Evolutionary conservation across 2,113 vertebrate species (phyloP).

Genomic region (Lethenteron reissneri): DNA sequence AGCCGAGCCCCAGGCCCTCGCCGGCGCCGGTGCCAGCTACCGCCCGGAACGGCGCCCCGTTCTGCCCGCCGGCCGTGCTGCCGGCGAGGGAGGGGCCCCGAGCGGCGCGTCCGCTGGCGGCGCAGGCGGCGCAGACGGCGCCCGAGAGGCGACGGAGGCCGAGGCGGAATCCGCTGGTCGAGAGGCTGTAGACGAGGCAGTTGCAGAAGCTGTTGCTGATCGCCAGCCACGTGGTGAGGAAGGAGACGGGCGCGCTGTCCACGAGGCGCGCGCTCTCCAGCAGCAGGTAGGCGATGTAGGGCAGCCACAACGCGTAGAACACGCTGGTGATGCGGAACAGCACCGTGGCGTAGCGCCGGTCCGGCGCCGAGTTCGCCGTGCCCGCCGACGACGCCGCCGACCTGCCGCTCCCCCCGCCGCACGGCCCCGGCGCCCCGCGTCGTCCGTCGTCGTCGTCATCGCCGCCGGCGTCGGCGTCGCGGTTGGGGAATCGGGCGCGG

Average conservation of each 20-base stretch:
- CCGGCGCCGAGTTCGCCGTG: slow-evolving; percentile 39
- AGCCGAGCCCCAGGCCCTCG: too few species aligned
- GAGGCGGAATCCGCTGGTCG: slow-evolving; percentile 87
- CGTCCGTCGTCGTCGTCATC: slow-evolving; percentile 42
- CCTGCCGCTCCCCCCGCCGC: slow-evolving; percentile 56
- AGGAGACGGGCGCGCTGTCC: slow-evolving; percentile 47
- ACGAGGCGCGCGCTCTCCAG: slow-evolving; percentile 69
- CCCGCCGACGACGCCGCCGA: slow-evolving; percentile 30
- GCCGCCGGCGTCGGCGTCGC: slow-evolving; percentile 65
- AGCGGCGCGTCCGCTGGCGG: slow-evolving; percentile 13
- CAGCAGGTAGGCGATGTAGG: slow-evolving; percentile 90
- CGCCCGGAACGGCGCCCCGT: too few species aligned
- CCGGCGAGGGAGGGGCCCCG: too few species aligned
- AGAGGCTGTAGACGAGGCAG: slow-evolving; percentile 96
- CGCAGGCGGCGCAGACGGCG: slow-evolving; percentile 49
- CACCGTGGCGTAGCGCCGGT: slow-evolving; percentile 82
- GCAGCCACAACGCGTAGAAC: slow-evolving; percentile 90
- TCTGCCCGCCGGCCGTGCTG: too few species aligned
- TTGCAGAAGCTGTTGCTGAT: slow-evolving; percentile 99
- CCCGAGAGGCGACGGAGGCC: slow-evolving; percentile 65
- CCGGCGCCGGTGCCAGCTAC: too few species aligned
- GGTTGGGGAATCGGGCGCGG: slow-evolving; percentile 55
- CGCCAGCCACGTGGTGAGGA: slow-evolving; percentile 90
- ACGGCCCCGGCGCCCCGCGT: slow-evolving; percentile 61
- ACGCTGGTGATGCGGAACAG: slow-evolving; percentile 92